Base-by-base conservation (phyloP, 2,888 invertebrate species). In the Pandemis cinnamomeana region DNA sequence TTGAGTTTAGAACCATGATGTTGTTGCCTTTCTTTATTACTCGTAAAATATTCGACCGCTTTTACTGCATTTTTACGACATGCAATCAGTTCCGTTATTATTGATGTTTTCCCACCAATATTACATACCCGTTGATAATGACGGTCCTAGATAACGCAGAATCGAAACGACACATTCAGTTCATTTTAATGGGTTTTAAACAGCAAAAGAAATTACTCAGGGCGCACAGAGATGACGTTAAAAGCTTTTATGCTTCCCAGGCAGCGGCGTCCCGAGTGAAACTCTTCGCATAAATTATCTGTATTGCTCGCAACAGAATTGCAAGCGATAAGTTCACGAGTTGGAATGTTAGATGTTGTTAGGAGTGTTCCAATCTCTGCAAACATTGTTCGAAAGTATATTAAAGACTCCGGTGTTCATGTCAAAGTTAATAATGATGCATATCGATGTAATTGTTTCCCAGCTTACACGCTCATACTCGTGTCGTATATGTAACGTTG, bases 171-270 rank as follows among this genome's bases (percentile, higher is more conserved):
- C 82, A 78, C 60, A 36, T 73, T 73, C 80, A 82, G 84, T 84
- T 84, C 85, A 83, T 86, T 86, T 85, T 83, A 86, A 89, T 85
- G 83, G 85, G 85, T 78, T 87, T 88, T 83, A 81, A 85, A 85
- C 82, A 83, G 83, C 82, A 81, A 75, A 81, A 83, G 83, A 84
- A 83, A 88, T 87, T 85, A 83, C 82, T 84, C 77, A 77, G 80
- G 75, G 78, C 81, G 82, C 82, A 80, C 76, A 78, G 80, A 83
- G 84, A 86, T 82, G 83, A 84, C 80, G 86, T 85, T 87, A 88
- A 89, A 89, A 88, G 87, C 87, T 88, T 90, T 91, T 86, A 90
- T 87, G 87, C 86, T 90, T 89, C 87, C 88, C 90, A 87, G 85
- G 84, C 86, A 85, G 84, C 83, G 82, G 79, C 81, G 53, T 55